These are phyloP conservation scores for Tolypeutes matacus DNA, from an alignment of 2,797 vertebrate genomes.

Conservation along the genomic window DNA sequence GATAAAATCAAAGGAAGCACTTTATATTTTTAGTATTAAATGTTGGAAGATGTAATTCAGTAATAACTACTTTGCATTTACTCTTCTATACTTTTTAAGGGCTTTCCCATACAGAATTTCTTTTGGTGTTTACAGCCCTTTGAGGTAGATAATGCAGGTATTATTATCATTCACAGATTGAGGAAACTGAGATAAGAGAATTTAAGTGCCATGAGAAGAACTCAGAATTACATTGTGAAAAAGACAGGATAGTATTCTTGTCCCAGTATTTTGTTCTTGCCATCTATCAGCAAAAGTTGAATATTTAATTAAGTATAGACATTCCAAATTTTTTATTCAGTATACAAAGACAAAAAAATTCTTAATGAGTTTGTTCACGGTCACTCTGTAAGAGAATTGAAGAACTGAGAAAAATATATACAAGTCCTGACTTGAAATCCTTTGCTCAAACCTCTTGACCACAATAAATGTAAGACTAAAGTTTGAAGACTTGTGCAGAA, in stretches of 20 bases:
- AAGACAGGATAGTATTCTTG: conserved; percentile 5
- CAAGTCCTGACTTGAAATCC: background rate
- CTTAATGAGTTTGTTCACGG: conserved; percentile 35
- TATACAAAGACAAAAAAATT: conserved; percentile 22
- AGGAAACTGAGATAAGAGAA: conserved; percentile 44
- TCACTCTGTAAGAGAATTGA: conserved; percentile 58
- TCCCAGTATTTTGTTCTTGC: conserved; percentile 36
- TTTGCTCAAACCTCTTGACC: conserved; percentile 61
- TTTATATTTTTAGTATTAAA: conserved; percentile 42
- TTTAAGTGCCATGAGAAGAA: background rate
- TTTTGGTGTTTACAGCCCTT: background rate
- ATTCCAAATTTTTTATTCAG: conserved; percentile 45
- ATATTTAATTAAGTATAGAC: conserved; percentile 44
- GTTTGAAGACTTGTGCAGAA: conserved; percentile 18
- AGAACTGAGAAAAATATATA: conserved; percentile 18
- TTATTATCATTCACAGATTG: conserved; percentile 23
- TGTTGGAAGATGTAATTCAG: conserved; percentile 27
- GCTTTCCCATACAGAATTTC: background rate
- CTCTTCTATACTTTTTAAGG: conserved; percentile 22
- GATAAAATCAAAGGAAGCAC: conserved; percentile 56
- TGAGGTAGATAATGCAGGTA: background rate
- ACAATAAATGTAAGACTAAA: conserved; percentile 31
- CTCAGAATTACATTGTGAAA: background rate
- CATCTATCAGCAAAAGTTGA: background rate
- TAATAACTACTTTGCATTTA: conserved; percentile 27